These are phyloP conservation scores for Tachina lurida DNA, from an alignment of 2,888 invertebrate species.

Conservation along the genomic window DNA sequence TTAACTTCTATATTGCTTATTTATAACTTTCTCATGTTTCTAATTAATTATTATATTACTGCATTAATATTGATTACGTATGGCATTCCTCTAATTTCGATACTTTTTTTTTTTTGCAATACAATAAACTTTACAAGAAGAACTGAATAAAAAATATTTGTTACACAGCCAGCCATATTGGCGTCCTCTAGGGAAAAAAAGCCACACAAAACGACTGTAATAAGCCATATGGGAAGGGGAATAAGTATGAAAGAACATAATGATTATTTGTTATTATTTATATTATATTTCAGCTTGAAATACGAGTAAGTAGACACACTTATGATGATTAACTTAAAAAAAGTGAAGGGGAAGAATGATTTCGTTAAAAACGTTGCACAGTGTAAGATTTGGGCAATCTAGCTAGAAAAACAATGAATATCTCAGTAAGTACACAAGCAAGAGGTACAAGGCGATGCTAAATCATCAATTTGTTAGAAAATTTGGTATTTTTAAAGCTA, in stretches of 20 bases:
- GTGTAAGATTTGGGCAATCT: too few relatives aligned
- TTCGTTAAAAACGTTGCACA: neutral
- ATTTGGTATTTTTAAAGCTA: too few relatives aligned
- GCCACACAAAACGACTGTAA: slow-evolving; percentile 4
- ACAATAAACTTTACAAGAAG: neutral
- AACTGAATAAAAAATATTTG: neutral
- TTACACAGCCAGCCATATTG: slow-evolving; percentile 38
- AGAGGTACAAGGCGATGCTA: too few relatives aligned
- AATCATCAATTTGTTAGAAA: too few relatives aligned
- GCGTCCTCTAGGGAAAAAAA: slow-evolving; percentile 50
- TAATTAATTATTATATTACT: slow-evolving; percentile 3
- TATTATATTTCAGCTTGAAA: slow-evolving; percentile 48
- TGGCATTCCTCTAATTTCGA: neutral
- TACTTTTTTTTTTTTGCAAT: neutral
- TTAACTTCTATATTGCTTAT: too few relatives aligned
- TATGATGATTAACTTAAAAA: neutral
- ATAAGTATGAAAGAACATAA: slow-evolving; percentile 30
- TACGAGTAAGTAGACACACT: slow-evolving; percentile 19
- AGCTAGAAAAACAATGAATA: too few relatives aligned
- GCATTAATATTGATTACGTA: neutral
- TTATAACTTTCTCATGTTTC: neutral
- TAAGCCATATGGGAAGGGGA: neutral
- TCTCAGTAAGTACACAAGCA: too few relatives aligned
- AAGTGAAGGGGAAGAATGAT: neutral
- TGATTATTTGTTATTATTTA: slow-evolving; percentile 55